Base-by-base conservation (phyloP, 2,113 vertebrate genomes). In the Bos indicus region DNA sequence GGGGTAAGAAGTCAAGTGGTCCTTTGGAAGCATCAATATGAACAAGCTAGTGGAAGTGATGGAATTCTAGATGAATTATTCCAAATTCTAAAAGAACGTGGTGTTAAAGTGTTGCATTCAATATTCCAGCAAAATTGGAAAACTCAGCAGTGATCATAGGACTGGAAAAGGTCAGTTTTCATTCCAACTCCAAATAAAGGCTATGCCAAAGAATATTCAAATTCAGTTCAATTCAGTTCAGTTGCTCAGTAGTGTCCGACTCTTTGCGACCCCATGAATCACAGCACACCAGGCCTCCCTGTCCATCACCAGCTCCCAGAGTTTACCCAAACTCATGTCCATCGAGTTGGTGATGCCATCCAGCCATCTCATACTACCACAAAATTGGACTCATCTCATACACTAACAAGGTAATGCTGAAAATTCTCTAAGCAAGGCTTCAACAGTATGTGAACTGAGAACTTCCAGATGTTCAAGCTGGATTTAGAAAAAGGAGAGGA, bases 231-330 rank as follows among this genome's bases (percentile, higher is more conserved):
- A 11, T 57, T 57, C 12, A 60, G 26, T 60, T 60, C 26, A 60
- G 26, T 60, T 12, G 1, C 2, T 60, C 59, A 28, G 26, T 60
- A 0, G 5, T 28, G 12, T 60, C 26, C 0, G 2, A 60, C 26
- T 60, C 59, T 60, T 60, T 28, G 28, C 0, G 5, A 60, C 26
- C 26, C 59, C 12, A 60, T 60, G 26, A 60, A 60, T 28, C 25
- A 5, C 12, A 14, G 59, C 59, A 28, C 26, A 28, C 59, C 11
- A 60, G 59, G 59, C 59, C 26, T 60, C 11, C 59, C 26, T 60
- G 28, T 60, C 59, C 59, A 60, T 28, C 26, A 60, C 12, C 59
- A 60, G 26, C 26, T 28, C 2, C 59, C 0, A 0, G 59, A 60
- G 12, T 60, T 30, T 30, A 30, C 59, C 59, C 59, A 30, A 60